phyloP scores from a whole-genome alignment of 1,140 invertebrate genomes.

The Drosophila lacteicornis region DNA sequence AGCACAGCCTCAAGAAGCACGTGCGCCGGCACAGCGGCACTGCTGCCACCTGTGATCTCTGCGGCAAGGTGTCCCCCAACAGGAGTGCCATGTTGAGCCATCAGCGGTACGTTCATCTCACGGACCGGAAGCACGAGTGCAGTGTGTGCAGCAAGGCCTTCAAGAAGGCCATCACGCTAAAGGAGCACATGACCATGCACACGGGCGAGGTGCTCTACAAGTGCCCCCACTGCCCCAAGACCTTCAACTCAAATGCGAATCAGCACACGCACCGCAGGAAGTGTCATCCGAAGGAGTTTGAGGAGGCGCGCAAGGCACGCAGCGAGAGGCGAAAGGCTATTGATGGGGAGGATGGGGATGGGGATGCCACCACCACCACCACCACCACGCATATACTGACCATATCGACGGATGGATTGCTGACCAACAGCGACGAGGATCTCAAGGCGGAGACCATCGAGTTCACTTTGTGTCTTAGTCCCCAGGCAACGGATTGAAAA shows the following conservation, averaged over 20 bases:
- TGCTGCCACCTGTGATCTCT: conserved; percentile 66
- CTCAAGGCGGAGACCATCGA: conserved; percentile 65
- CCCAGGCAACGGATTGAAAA: conserved; percentile 41
- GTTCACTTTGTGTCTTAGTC: conserved; percentile 61
- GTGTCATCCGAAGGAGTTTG: conserved; percentile 79
- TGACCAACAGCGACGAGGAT: conserved; percentile 44
- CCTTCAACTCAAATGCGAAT: conserved; percentile 83
- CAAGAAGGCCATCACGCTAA: conserved; percentile 76
- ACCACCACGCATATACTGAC: conserved; percentile 43
- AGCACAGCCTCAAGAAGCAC: conserved; percentile 78
- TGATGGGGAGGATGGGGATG: neutral
- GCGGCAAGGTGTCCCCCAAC: conserved; percentile 78
- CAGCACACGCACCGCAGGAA: conserved; percentile 82
- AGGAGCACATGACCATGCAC: conserved; percentile 83
- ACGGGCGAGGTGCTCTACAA: conserved; percentile 80
- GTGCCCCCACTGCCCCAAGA: conserved; percentile 80
- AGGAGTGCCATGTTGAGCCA: conserved; percentile 79
- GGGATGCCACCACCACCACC: neutral
- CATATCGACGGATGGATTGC: conserved; percentile 49
- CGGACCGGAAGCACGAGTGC: conserved; percentile 66
- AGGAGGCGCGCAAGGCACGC: conserved; percentile 66
- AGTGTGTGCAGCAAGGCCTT: conserved; percentile 77
- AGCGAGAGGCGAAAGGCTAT: conserved; percentile 52
- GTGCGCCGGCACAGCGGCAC: conserved; percentile 66
- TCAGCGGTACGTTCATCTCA: conserved; percentile 74